Percentiles rank a stretch among this genome's conserved stretches.
phyloP scores from a whole-genome alignment of 2,888 invertebrate species.

The Spodoptera picta region DNA sequence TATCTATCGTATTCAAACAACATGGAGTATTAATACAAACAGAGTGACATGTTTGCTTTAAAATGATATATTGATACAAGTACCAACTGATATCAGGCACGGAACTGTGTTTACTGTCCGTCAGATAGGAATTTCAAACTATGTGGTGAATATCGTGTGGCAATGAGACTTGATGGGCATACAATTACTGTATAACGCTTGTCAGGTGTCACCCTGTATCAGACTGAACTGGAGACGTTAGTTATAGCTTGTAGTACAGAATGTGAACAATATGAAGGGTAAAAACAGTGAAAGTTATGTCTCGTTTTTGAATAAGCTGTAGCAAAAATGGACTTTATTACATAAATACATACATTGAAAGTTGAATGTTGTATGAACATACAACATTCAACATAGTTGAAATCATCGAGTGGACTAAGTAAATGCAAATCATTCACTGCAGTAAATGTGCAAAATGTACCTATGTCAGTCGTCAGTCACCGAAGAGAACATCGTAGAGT shows the following conservation, averaged over 20 bases:
- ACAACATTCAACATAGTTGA: no score
- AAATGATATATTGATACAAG: constrained; percentile 58
- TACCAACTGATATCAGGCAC: constrained; percentile 37
- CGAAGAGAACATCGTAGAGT: no score
- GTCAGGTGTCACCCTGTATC: background rate
- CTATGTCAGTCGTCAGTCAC: no score
- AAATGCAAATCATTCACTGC: no score
- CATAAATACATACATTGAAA: no score
- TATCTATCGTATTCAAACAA: constrained; percentile 21
- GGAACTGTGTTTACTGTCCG: constrained; percentile 32
- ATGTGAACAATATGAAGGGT: background rate
- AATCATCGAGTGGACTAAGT: no score
- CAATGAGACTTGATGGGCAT: constrained; percentile 13
- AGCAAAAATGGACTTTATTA: no score
- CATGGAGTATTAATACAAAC: constrained; percentile 34
- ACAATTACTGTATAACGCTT: background rate
- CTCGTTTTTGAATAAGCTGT: no score
- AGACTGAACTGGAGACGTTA: no score
- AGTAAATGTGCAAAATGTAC: no score
- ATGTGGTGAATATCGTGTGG: background rate
- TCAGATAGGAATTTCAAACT: constrained; percentile 12
- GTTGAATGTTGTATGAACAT: no score
- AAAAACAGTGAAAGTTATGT: no score
- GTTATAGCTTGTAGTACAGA: background rate
- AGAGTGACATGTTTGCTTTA: constrained; percentile 57